Conservation (phyloP, 2,888 invertebrate genomes). For the Stenichneumon culpator region DNA sequence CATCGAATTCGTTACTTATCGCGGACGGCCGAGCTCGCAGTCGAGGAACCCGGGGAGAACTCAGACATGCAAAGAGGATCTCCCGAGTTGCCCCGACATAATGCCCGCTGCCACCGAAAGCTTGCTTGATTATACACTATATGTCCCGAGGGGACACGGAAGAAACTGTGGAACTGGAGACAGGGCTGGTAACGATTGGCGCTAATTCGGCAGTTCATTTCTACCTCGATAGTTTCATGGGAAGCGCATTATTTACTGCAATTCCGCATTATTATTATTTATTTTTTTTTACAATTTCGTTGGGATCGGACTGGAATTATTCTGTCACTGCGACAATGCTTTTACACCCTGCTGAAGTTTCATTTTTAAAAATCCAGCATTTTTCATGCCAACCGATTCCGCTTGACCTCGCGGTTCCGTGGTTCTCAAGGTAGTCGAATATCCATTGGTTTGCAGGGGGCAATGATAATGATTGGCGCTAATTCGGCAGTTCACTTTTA, state of each 20-base stretch:
- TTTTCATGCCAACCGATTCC: too few species aligned
- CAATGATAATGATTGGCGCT: too few species aligned
- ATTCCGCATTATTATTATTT: background rate
- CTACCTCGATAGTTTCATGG: background rate
- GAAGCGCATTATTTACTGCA: background rate
- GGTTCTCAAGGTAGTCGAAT: too few species aligned
- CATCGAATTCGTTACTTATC: constrained; percentile 69
- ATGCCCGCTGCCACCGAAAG: constrained; percentile 16
- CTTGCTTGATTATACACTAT: constrained; percentile 26
- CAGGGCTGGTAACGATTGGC: background rate
- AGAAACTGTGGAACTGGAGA: background rate
- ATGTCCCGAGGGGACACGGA: background rate
- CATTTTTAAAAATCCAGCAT: too few species aligned
- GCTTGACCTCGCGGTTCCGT: too few species aligned
- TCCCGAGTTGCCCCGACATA: constrained; percentile 17
- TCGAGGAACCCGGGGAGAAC: constrained; percentile 46
- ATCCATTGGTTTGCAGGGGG: too few species aligned
- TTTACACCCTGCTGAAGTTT: too few species aligned
- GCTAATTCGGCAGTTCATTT: constrained; percentile 12
- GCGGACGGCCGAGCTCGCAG: constrained; percentile 40
- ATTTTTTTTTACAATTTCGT: background rate
- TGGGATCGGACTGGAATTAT: too few species aligned
- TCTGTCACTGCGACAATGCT: too few species aligned
- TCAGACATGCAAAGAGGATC: constrained; percentile 70
- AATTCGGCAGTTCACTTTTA: too few species aligned